phyloP scores from a whole-genome alignment of 1,140 invertebrate genomes.

The Acromyrmex heyeri region DNA sequence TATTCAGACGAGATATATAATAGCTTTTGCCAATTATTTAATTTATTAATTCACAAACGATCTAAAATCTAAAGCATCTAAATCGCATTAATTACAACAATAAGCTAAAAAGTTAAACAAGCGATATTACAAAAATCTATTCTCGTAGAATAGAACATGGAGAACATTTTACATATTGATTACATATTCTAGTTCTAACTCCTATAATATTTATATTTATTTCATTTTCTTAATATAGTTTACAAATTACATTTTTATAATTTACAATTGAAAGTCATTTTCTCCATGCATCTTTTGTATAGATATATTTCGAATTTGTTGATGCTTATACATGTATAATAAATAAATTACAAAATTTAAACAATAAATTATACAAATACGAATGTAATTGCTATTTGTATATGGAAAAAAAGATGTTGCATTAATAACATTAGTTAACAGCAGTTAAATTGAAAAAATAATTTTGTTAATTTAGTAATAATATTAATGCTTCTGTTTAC shows the following conservation, averaged over 20 bases:
- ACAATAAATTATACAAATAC: not conserved
- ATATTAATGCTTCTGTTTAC: no score
- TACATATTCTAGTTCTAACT: not conserved
- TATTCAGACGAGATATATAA: not conserved
- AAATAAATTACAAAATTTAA: not conserved
- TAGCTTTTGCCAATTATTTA: not conserved
- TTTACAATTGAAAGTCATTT: not conserved
- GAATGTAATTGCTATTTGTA: not conserved
- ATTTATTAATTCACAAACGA: not conserved
- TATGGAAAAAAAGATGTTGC: not conserved
- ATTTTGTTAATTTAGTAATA: not conserved
- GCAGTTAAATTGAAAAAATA: not conserved
- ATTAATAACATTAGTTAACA: not conserved
- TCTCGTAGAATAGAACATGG: not conserved
- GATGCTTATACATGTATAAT: not conserved
- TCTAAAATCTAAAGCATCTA: not conserved
- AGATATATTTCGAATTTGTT: not conserved
- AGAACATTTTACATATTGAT: not conserved
- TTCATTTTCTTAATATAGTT: slow-evolving; percentile 8
- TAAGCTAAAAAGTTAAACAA: not conserved
- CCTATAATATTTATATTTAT: slow-evolving; percentile 3
- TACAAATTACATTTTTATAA: slow-evolving; percentile 9
- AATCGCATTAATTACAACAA: slow-evolving; percentile 7
- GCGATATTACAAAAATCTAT: slow-evolving; percentile 5
- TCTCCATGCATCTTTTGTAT: not conserved